Evolutionary conservation across 2,113 vertebrate species (phyloP), one percentile per base, ranked within the genome.

Genomic region (Misgurnus mizolepis): DNA sequence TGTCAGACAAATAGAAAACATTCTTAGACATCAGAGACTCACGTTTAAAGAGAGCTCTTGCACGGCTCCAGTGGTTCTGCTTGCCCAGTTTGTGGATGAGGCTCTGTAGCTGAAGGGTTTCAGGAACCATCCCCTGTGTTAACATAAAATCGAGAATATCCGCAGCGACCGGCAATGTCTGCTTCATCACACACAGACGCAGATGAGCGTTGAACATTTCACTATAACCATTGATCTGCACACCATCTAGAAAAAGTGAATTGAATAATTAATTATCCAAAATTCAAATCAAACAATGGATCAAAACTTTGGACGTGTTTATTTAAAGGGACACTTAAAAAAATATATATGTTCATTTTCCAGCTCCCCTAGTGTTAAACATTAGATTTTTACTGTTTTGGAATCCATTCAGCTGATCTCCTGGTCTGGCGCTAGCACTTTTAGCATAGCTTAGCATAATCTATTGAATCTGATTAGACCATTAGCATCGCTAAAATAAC

Each of bases 71-170:
- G 45, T 92, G 86, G 90, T 91, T 93, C 66, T 94, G 95, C 84
- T 94, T 96, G 87, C 95, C 96, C 84, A 98, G 93, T 87, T 93
- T 94, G 76, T 95, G 92, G 70, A 99, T 91, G 84, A 98, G 93
- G 45, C 71, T 88, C 88, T 92, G 93, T 47, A 98, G 93, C 80
- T 93, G 82, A 22, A 76, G 43, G 55, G 86, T 86, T 67, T 98
- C 94, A 65, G 96, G 82, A 9, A 89, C 58, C 47, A 99, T 90
- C 0, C 88, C 93, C 84, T 93, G 95, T 64, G 89, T 90, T 76
- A 96, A 85, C 96, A 99, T 97, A 81, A 97, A 95, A 70, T 95
- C 93, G 76, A 94, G 89, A 1, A 94, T 91, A 64, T 94, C 93
- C 55, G 94, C 94, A 0, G 95, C 96, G 3, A 96, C 88, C 2